Percentiles rank a stretch among this genome's conserved stretches.
phyloP scores from a whole-genome alignment of 2,113 vertebrate genomes.

The Condylura cristata region DNA sequence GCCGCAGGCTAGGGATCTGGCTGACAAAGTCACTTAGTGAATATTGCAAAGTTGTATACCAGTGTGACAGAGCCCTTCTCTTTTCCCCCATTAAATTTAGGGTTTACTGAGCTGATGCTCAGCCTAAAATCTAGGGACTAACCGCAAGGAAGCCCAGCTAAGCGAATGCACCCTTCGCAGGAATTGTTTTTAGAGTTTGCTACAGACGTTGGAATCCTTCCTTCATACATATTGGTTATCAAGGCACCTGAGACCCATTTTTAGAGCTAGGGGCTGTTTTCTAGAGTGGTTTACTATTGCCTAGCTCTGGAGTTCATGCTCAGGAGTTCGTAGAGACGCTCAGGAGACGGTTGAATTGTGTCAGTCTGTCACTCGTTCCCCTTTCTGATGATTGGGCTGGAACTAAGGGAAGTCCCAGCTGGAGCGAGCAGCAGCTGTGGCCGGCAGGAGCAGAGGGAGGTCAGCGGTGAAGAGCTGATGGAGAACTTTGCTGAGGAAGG shows the following conservation, averaged over 20 bases:
- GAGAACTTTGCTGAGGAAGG: neutral
- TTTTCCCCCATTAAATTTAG: neutral
- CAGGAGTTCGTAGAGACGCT: neutral
- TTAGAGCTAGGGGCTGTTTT: neutral
- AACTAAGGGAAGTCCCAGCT: neutral
- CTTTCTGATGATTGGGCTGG: neutral
- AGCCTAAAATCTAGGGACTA: neutral
- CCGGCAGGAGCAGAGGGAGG: neutral
- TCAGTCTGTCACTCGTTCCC: neutral
- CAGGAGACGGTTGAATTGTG: neutral
- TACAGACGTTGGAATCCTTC: neutral
- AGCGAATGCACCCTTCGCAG: neutral
- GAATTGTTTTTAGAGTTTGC: constrained; percentile 6
- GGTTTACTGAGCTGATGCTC: neutral
- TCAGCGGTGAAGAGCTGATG: neutral
- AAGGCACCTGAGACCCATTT: neutral
- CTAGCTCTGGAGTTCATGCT: neutral
- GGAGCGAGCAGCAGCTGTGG: neutral
- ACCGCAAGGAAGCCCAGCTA: neutral
- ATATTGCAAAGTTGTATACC: neutral
- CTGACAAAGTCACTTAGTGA: neutral
- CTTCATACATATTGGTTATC: neutral
- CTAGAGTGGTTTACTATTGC: neutral
- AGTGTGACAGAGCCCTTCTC: neutral
- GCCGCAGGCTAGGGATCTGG: neutral